Evolutionary conservation across 2,888 invertebrate species (phyloP).

Genomic region (Polyploca ridens): DNA sequence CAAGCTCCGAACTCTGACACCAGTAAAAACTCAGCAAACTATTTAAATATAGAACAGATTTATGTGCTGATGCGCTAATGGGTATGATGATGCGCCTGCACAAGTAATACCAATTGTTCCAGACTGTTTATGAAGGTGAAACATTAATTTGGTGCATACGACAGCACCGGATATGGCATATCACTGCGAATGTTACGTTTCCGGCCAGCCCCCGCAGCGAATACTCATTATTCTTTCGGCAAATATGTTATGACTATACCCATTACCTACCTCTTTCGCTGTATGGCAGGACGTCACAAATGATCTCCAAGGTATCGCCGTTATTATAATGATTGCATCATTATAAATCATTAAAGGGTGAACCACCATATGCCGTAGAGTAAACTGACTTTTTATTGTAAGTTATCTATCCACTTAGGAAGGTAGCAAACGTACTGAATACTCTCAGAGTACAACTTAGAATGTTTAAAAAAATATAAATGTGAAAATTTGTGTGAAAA

Average conservation of each 20-base stretch:
- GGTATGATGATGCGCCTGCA: background rate
- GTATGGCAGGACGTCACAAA: slow-evolving; percentile 50
- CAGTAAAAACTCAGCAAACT: slow-evolving; percentile 69
- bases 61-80: slow-evolving; percentile 16
- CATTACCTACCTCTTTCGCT: slow-evolving; percentile 64
- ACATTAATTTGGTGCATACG: slow-evolving; percentile 45
- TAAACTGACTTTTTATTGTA: background rate
- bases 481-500: too few relatives aligned
- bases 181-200: slow-evolving; percentile 74
- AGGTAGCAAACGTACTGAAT: background rate
- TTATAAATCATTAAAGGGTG: slow-evolving; percentile 70
- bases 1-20: slow-evolving; percentile 70
- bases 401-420: background rate
- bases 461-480: too few relatives aligned
- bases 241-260: slow-evolving; percentile 81
- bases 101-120: background rate
- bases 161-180: slow-evolving; percentile 68
- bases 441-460: background rate
- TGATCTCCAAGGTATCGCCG: slow-evolving; percentile 46
- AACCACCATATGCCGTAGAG: slow-evolving; percentile 48
- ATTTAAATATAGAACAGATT: slow-evolving; percentile 26
- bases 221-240: slow-evolving; percentile 79
- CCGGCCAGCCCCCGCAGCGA: slow-evolving; percentile 65
- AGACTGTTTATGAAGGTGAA: slow-evolving; percentile 12
- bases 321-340: slow-evolving; percentile 64